Percentiles rank a stretch among this genome's conserved stretches.
Conservation (phyloP, 2,797 vertebrate genomes). For the Eulemur rubriventer region DNA sequence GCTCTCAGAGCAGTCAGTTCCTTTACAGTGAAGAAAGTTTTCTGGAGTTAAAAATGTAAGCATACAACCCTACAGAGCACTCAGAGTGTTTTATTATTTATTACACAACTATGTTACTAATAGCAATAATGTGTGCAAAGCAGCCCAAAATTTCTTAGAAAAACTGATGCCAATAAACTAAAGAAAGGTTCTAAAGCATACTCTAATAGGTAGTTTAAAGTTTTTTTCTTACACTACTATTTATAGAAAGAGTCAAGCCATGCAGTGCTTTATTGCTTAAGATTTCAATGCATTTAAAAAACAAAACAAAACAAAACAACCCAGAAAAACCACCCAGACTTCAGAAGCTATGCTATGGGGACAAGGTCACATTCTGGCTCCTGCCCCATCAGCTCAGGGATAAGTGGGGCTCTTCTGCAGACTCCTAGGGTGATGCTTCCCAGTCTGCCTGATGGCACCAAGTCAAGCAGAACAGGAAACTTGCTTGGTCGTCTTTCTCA, state of each 20-base stretch:
- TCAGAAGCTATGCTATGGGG: background rate
- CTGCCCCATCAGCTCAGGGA: background rate
- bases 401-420: background rate
- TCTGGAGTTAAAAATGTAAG: constrained; percentile 79
- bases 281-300: constrained; percentile 31
- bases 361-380: background rate
- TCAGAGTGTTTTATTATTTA: constrained; percentile 53
- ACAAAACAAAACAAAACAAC: background rate
- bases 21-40: constrained; percentile 76
- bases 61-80: constrained; percentile 71
- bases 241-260: constrained; percentile 66
- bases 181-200: constrained; percentile 56
- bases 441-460: background rate
- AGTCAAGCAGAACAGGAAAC: background rate
- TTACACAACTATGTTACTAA: constrained; percentile 33
- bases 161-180: constrained; percentile 54
- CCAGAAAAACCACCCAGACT: background rate
- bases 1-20: constrained; percentile 71
- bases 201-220: constrained; percentile 22
- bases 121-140: constrained; percentile 33
- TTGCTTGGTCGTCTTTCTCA: background rate
- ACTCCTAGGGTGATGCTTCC: background rate
- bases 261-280: constrained; percentile 56
- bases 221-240: constrained; percentile 31
- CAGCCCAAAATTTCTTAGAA: constrained; percentile 66